Conservation (phyloP, 2,888 invertebrate genomes). For the Euzetes globulus region DNA sequence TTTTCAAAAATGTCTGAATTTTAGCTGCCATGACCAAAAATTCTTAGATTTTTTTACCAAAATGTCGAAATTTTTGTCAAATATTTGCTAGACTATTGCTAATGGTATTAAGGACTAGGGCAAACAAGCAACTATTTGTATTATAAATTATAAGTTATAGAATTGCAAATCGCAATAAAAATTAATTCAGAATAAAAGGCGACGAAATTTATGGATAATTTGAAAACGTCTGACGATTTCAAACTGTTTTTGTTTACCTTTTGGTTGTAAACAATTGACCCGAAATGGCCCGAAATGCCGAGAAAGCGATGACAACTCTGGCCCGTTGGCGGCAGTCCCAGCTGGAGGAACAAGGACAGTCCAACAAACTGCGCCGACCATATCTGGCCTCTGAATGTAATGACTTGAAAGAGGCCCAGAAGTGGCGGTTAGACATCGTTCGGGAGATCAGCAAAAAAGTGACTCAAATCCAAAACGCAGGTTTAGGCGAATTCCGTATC, state of each 20-base stretch:
- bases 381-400: conserved; percentile 91
- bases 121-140: no score
- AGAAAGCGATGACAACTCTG: conserved; percentile 96
- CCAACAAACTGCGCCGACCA: conserved; percentile 72
- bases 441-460: conserved; percentile 97
- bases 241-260: background rate
- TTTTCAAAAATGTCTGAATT: no score
- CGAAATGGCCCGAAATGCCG: conserved; percentile 80
- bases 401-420: conserved; percentile 83
- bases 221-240: background rate
- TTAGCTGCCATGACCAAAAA: no score
- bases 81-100: no score
- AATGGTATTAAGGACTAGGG: no score
- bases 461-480: conserved; percentile 97
- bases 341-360: conserved; percentile 58
- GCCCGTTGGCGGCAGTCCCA: conserved; percentile 98
- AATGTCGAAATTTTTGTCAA: no score
- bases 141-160: no score
- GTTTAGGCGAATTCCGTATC: conserved; percentile 96
- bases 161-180: no score
- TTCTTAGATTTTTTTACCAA: no score
- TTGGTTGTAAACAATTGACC: background rate
- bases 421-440: conserved; percentile 93
- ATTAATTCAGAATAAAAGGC: background rate
- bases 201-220: background rate